Evolutionary conservation across 2,888 invertebrate genomes (phyloP).

Genomic region (Thelaira solivaga): DNA sequence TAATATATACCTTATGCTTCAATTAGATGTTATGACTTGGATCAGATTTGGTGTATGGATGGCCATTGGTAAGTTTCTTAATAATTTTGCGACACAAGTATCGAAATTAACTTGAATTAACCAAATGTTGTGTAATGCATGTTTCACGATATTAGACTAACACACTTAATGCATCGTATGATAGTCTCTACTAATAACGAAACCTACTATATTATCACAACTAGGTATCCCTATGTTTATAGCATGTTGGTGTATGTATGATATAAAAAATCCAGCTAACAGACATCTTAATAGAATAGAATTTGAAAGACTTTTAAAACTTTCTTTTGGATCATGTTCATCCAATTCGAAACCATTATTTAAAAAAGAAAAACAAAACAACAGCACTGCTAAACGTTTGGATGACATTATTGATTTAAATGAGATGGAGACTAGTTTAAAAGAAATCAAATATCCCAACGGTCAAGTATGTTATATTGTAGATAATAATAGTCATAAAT

Average conservation of each 20-base stretch:
- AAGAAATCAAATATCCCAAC: constrained; percentile 71
- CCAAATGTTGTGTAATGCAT: constrained; percentile 7
- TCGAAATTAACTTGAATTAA: neutral
- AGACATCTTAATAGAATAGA: constrained; percentile 67
- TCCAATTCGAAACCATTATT: constrained; percentile 33
- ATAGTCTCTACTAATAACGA: constrained; percentile 48
- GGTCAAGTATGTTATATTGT: constrained; percentile 73
- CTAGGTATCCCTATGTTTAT: constrained; percentile 73
- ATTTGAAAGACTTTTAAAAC: constrained; percentile 65
- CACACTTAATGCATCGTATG: constrained; percentile 45
- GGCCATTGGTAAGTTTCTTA: constrained; percentile 82
- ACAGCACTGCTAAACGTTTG: constrained; percentile 66
- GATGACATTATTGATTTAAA: constrained; percentile 72
- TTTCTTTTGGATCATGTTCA: constrained; percentile 1
- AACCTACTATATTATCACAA: constrained; percentile 32
- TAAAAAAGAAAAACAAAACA: constrained; percentile 41
- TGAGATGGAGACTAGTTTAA: constrained; percentile 69
- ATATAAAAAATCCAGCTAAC: constrained; percentile 67
- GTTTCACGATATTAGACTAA: constrained; percentile 20
- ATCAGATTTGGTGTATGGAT: constrained; percentile 90
- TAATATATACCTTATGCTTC: constrained; percentile 91
- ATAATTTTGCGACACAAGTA: too few relatives aligned
- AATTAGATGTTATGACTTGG: constrained; percentile 88
- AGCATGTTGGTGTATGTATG: constrained; percentile 72
- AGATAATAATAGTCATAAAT: constrained; percentile 66